phyloP scores from a whole-genome alignment of 1,140 invertebrate species.

The Drosophila sechellia region DNA sequence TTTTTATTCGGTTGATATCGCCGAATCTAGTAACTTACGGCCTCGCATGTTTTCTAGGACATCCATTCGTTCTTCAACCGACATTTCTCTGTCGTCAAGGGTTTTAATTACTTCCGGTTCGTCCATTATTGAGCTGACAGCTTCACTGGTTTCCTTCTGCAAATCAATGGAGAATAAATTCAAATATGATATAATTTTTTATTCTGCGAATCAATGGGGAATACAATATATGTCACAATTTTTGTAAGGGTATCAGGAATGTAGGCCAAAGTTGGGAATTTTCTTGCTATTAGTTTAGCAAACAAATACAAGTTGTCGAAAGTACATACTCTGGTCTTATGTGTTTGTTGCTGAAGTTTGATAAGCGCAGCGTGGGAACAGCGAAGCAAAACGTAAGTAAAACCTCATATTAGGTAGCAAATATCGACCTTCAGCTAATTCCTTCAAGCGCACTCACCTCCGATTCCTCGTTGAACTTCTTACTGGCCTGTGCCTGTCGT shows the following conservation, averaged over 20 bases:
- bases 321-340: slow-evolving; percentile 62
- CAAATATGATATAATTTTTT: too few species aligned
- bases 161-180: slow-evolving; percentile 1
- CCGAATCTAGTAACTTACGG: slow-evolving; percentile 38
- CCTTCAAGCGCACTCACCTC: slow-evolving; percentile 52
- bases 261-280: background rate
- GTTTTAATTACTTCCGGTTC: slow-evolving; percentile 30
- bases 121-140: slow-evolving; percentile 82
- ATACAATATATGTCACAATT: background rate
- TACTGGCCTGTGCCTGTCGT: slow-evolving; percentile 62
- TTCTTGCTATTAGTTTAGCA: slow-evolving; percentile 7
- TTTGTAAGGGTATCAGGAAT: background rate
- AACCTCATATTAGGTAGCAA: background rate
- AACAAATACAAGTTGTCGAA: slow-evolving; percentile 3
- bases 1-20: background rate
- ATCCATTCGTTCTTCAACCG: slow-evolving; percentile 71
- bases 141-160: slow-evolving; percentile 81
- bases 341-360: slow-evolving; percentile 30
- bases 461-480: slow-evolving; percentile 72
- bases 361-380: slow-evolving; percentile 3
- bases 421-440: too few species aligned
- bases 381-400: background rate
- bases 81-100: slow-evolving; percentile 54
- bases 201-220: background rate
- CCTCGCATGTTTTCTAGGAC: slow-evolving; percentile 63